phyloP scores from a whole-genome alignment of 2,113 vertebrate species.

The Prochilodus magdalenae region DNA sequence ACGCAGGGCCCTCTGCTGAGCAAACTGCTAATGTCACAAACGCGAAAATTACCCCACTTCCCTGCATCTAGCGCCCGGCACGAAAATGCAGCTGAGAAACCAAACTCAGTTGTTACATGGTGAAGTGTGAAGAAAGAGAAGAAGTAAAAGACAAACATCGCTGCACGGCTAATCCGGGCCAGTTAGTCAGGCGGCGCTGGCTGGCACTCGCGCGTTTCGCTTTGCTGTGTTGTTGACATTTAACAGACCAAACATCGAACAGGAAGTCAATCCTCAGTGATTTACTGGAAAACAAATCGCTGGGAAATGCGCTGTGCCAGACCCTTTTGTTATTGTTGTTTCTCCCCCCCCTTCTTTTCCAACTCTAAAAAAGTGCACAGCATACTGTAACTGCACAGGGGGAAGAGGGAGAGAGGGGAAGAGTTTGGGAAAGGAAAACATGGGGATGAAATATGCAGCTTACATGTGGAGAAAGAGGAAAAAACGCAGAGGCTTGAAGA shows the following conservation, averaged over 20 bases:
- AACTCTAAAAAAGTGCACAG: not conserved
- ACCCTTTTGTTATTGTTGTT: not conserved
- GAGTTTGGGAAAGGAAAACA: slow-evolving; percentile 7
- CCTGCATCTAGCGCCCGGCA: not conserved
- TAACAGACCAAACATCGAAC: slow-evolving; percentile 77
- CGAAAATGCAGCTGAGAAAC: slow-evolving; percentile 4
- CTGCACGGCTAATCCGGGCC: slow-evolving; percentile 49
- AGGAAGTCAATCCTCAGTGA: slow-evolving; percentile 73
- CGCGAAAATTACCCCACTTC: not conserved
- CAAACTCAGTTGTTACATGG: not conserved
- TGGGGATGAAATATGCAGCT: slow-evolving; percentile 30
- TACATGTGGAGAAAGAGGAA: slow-evolving; percentile 20
- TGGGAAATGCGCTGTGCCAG: slow-evolving; percentile 55
- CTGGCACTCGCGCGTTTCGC: slow-evolving; percentile 40
- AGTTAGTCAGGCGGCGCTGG: slow-evolving; percentile 32
- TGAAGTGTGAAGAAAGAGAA: slow-evolving; percentile 54
- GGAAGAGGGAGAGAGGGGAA: not conserved
- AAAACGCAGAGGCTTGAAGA: slow-evolving; percentile 14
- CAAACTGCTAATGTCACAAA: slow-evolving; percentile 11
- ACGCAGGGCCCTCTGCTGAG: slow-evolving; percentile 11
- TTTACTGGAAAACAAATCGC: slow-evolving; percentile 79
- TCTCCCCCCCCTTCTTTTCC: too few species aligned
- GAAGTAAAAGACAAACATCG: slow-evolving; percentile 23
- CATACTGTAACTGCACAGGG: slow-evolving; percentile 18
- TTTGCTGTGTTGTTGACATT: slow-evolving; percentile 76